Percentiles rank a stretch among this genome's conserved stretches.
Evolutionary conservation across 1,140 invertebrate genomes (phyloP).

Genomic region (Druon quercuslanigerum): DNA sequence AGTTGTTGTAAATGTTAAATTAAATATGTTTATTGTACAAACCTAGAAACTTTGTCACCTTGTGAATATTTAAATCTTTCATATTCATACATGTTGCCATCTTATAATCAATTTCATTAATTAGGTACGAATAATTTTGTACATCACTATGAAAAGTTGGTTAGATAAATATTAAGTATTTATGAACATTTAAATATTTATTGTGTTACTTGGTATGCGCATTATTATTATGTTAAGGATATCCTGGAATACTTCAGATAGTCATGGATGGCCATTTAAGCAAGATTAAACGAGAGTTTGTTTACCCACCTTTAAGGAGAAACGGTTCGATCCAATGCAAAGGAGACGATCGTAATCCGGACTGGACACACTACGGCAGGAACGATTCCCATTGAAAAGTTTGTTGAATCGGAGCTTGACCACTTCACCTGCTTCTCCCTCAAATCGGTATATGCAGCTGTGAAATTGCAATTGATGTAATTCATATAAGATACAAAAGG

Average conservation of each 20-base stretch:
- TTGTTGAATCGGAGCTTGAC: constrained; percentile 82
- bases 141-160: no score
- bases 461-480: constrained; percentile 42
- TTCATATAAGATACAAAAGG: not conserved
- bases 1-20: no score
- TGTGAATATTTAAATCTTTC: no score
- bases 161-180: no score
- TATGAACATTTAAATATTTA: no score
- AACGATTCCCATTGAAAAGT: constrained; percentile 81
- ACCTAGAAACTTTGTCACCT: no score
- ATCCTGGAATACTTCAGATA: not conserved
- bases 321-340: constrained; percentile 77
- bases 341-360: constrained; percentile 83
- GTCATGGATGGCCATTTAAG: not conserved
- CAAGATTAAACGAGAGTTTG: constrained; percentile 4
- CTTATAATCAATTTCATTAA: no score
- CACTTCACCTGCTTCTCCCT: constrained; percentile 86
- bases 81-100: no score
- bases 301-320: constrained; percentile 67
- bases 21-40: no score
- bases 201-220: no score
- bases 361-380: constrained; percentile 79
- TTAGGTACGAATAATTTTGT: no score
- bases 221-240: no score
- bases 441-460: constrained; percentile 90